A percentile compares a stretch with the other conserved stretches of the same genome.
Evolutionary conservation across 2,888 invertebrate species (phyloP).

Genomic region (Flexamia atlantica): DNA sequence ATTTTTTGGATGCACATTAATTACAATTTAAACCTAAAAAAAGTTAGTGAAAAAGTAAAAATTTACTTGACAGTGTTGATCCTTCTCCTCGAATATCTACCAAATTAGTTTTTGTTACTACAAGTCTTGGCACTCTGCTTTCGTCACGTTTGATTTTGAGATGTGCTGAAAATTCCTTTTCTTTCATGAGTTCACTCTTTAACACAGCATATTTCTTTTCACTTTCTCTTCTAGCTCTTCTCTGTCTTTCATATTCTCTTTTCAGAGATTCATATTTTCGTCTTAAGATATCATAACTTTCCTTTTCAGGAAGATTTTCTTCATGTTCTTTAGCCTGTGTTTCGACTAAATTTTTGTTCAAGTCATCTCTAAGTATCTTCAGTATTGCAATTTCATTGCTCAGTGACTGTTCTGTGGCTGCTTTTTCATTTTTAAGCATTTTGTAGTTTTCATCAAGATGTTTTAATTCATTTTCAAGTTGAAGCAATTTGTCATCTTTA

Average conservation of each 20-base stretch:
- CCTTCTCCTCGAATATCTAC: slow-evolving; percentile 58
- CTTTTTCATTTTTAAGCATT: slow-evolving; percentile 67
- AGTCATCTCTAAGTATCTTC: slow-evolving; percentile 36
- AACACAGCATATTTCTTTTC: slow-evolving; percentile 64
- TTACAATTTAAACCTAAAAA: too few species aligned
- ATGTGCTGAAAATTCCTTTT: slow-evolving; percentile 70
- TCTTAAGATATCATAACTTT: slow-evolving; percentile 69
- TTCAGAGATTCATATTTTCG: slow-evolving; percentile 70
- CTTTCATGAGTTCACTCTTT: slow-evolving; percentile 72
- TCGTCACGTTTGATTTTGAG: slow-evolving; percentile 48
- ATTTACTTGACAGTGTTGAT: slow-evolving; percentile 52
- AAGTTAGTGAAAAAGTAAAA: neutral
- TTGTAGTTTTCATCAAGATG: slow-evolving; percentile 67
- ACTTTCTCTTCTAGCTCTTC: slow-evolving; percentile 70
- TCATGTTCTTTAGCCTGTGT: slow-evolving; percentile 56
- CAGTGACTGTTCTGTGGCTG: slow-evolving; percentile 40
- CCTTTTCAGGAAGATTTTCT: slow-evolving; percentile 66
- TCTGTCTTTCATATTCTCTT: slow-evolving; percentile 64
- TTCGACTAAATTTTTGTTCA: slow-evolving; percentile 46
- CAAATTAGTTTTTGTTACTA: slow-evolving; percentile 39
- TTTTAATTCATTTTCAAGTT: slow-evolving; percentile 71
- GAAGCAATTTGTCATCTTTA: slow-evolving; percentile 72
- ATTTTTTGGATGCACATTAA: too few species aligned
- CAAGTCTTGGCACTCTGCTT: slow-evolving; percentile 19
- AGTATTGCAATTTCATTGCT: slow-evolving; percentile 47